A percentile compares a stretch with the other conserved stretches of the same genome.
Evolutionary conservation across 2,797 vertebrate species (phyloP).

Genomic region (Peromyscus attwateri): DNA sequence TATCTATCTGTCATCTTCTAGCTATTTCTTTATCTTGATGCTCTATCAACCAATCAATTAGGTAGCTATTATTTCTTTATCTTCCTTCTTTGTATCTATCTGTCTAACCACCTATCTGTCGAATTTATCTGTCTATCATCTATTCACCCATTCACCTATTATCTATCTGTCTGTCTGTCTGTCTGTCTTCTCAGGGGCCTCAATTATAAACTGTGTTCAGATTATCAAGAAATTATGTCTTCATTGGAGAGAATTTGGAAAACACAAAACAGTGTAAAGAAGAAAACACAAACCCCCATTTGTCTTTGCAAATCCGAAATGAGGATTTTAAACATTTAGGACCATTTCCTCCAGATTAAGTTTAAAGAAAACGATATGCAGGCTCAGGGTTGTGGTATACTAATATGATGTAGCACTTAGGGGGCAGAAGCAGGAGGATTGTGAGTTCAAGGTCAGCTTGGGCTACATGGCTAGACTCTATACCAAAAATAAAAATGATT

Average conservation of each 20-base stretch:
- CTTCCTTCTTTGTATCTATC: neutral
- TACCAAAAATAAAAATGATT: neutral
- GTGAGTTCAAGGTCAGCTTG: neutral
- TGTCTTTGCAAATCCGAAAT: neutral
- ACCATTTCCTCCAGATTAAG: neutral
- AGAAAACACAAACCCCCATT: neutral
- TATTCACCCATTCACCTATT: neutral
- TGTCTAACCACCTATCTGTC: neutral
- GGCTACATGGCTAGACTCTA: neutral
- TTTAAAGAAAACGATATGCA: constrained; percentile 46
- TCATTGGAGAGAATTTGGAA: constrained; percentile 4
- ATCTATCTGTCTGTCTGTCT: neutral
- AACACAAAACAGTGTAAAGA: neutral
- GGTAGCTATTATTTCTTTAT: neutral
- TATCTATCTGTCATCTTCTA: neutral
- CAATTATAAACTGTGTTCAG: neutral
- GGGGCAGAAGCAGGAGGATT: neutral
- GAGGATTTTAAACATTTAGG: neutral
- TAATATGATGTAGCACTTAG: neutral
- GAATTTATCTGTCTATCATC: neutral
- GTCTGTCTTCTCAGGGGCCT: neutral
- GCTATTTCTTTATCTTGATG: neutral
- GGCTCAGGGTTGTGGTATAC: neutral
- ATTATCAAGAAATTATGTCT: neutral
- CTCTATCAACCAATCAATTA: neutral